A percentile compares a stretch with the other conserved stretches of the same genome.
Evolutionary conservation across 2,113 vertebrate genomes (phyloP).

Genomic region (Azemiops feae): DNA sequence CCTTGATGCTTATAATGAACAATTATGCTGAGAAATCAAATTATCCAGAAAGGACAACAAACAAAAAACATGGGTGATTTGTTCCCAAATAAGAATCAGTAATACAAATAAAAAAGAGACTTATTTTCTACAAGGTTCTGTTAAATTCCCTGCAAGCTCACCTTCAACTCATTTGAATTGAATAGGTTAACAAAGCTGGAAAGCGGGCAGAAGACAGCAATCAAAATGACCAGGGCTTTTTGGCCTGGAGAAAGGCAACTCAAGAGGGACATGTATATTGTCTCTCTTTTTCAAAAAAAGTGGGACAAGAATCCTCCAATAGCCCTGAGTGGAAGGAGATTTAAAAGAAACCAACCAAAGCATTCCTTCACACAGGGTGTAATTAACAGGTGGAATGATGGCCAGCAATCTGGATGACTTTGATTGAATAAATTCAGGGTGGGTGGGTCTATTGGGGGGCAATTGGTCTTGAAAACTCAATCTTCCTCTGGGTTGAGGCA

Average conservation of each 20-base stretch:
- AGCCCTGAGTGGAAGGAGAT: neutral
- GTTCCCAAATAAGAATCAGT: neutral
- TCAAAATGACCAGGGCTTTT: neutral
- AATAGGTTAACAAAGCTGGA: neutral
- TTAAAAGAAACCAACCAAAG: neutral
- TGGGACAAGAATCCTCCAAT: neutral
- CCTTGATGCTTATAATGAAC: neutral
- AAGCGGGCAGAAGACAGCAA: neutral
- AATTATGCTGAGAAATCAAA: constrained; percentile 41
- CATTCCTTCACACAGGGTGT: neutral
- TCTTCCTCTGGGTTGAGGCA: neutral
- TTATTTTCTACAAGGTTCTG: constrained; percentile 2
- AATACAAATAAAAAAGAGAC: neutral
- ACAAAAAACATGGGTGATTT: neutral
- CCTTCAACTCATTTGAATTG: constrained; percentile 29
- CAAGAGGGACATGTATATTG: neutral
- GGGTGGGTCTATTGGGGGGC: neutral
- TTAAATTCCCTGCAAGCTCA: constrained; percentile 30
- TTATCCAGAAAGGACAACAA: constrained; percentile 9
- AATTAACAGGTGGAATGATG: neutral
- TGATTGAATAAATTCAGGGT: neutral
- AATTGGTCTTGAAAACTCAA: neutral
- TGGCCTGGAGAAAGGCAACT: neutral
- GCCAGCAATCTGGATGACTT: neutral
- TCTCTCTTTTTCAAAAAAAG: neutral